Percentiles rank a stretch among this genome's conserved stretches.
phyloP scores from a whole-genome alignment of 1,140 invertebrate genomes.

The Sycobia sp. region DNA sequence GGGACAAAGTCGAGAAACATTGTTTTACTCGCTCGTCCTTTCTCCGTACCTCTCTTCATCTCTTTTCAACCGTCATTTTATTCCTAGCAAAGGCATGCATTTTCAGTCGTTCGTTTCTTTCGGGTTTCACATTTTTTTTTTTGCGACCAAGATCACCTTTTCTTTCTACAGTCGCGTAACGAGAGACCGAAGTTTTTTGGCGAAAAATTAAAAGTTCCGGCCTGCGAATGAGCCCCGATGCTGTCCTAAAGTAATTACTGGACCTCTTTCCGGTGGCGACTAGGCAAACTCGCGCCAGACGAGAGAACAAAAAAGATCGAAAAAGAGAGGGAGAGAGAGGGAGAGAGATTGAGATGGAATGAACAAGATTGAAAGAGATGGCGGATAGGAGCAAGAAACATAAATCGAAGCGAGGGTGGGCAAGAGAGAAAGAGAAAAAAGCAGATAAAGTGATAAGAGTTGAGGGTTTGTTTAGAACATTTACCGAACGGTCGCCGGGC shows the following conservation, averaged over 20 bases:
- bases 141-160: slow-evolving; percentile 39
- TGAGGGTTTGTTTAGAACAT: slow-evolving; percentile 10
- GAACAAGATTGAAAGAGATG: background rate
- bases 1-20: too few species aligned
- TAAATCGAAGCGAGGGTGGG: slow-evolving; percentile 3
- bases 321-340: background rate
- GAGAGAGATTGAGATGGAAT: too few species aligned
- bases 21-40: background rate
- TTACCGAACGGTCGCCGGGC: background rate
- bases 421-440: too few species aligned
- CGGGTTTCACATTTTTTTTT: background rate
- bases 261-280: too few species aligned
- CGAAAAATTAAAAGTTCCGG: slow-evolving; percentile 58
- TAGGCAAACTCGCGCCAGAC: slow-evolving; percentile 14
- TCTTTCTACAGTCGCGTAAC: slow-evolving; percentile 43
- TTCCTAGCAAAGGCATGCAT: background rate
- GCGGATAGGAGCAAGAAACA: background rate
- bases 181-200: slow-evolving; percentile 57
- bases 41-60: slow-evolving; percentile 35
- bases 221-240: slow-evolving; percentile 32
- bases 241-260: slow-evolving; percentile 49
- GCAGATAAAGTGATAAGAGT: background rate
- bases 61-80: background rate
- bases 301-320: slow-evolving; percentile 18
- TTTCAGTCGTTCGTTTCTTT: background rate